Conservation (phyloP, 2,888 invertebrate species). For the Erebia ligea region DNA sequence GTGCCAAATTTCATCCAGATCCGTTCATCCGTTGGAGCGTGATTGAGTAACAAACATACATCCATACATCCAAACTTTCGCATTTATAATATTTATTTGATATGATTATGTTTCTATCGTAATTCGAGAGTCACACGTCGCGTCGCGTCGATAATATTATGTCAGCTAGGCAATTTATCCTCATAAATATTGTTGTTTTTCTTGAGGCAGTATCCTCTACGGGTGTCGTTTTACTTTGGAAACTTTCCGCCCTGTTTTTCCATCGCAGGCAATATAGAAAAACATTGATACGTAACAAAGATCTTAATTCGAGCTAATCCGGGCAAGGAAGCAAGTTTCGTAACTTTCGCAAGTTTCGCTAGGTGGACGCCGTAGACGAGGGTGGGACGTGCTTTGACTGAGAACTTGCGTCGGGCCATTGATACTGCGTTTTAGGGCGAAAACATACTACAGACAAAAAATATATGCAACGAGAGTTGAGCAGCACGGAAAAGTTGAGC, state of each 20-base stretch:
- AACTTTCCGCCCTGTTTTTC: slow-evolving; percentile 4
- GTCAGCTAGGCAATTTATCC: no score
- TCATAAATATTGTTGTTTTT: no score
- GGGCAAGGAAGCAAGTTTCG: slow-evolving; percentile 64
- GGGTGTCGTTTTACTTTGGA: neutral
- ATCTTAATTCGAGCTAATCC: slow-evolving; percentile 78
- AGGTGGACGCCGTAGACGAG: slow-evolving; percentile 68
- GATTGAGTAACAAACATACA: no score
- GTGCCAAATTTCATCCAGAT: no score
- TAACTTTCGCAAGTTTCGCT: slow-evolving; percentile 52
- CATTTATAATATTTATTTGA: no score
- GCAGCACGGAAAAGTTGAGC: no score
- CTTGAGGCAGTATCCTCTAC: neutral
- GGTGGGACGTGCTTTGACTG: slow-evolving; percentile 61
- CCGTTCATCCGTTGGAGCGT: no score
- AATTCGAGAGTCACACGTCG: no score
- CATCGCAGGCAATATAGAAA: slow-evolving; percentile 24
- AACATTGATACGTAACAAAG: slow-evolving; percentile 67
- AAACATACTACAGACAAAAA: neutral
- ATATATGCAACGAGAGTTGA: no score
- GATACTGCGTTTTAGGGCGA: slow-evolving; percentile 41
- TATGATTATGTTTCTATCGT: no score
- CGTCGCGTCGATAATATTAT: no score
- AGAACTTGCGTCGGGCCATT: slow-evolving; percentile 48
- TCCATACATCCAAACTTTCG: no score